phyloP scores from a whole-genome alignment of 2,113 vertebrate genomes.

The Numida meleagris region DNA sequence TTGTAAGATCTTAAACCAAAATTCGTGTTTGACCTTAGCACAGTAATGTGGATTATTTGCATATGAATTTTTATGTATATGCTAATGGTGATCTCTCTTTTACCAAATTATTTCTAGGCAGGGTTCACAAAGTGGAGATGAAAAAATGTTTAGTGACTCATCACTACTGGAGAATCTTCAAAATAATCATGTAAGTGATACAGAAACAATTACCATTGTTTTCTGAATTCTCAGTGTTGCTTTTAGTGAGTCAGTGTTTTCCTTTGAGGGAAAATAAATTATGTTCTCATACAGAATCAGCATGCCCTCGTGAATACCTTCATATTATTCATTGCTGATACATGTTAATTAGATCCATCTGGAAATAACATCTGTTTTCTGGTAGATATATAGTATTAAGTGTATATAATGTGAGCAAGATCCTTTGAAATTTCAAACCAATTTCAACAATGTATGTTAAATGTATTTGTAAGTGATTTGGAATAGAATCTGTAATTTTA shows the following conservation, averaged over 20 bases:
- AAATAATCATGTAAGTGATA: constrained; percentile 92
- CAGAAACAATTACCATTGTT: neutral
- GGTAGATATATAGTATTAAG: neutral
- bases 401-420: neutral
- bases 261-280: neutral
- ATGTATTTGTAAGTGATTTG: neutral
- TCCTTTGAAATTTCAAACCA: neutral
- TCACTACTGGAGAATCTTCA: constrained; percentile 97
- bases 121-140: constrained; percentile 84
- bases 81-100: neutral
- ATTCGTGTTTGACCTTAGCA: neutral
- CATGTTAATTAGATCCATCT: neutral
- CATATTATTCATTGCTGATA: neutral
- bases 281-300: neutral
- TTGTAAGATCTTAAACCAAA: neutral
- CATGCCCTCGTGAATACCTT: neutral
- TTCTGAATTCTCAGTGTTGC: neutral
- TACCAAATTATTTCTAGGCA: constrained; percentile 79
- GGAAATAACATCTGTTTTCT: neutral
- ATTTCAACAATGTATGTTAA: neutral
- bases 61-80: neutral
- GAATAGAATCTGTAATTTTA: neutral
- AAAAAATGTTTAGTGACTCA: constrained; percentile 88
- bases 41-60: neutral
- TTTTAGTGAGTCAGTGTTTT: neutral